Evolutionary conservation across 2,113 vertebrate species (phyloP).

Genomic region (Paralichthys olivaceus): DNA sequence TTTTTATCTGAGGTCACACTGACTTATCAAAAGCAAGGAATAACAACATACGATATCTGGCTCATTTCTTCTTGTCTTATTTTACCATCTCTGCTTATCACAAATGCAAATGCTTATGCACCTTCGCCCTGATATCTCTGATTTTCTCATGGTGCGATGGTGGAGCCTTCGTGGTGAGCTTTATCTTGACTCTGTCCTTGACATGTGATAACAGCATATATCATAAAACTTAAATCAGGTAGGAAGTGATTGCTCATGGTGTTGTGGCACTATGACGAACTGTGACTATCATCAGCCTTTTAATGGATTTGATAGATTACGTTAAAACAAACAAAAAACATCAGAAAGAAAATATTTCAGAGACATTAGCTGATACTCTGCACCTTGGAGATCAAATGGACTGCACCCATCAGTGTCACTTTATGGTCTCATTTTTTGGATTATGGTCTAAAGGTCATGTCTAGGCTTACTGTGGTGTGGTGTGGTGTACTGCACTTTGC

Average conservation of each 20-base stretch:
- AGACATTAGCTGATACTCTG: background rate
- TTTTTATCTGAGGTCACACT: background rate
- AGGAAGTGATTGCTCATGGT: constrained; percentile 3
- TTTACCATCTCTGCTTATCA: constrained; percentile 60
- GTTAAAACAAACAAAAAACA: background rate
- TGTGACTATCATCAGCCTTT: background rate
- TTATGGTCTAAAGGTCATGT: constrained; percentile 20
- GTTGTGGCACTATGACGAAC: background rate
- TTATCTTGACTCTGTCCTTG: constrained; percentile 63
- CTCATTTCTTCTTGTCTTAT: constrained; percentile 41
- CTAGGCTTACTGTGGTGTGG: background rate
- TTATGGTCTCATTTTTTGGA: no score
- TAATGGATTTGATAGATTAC: background rate
- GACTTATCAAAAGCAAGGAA: constrained; percentile 22
- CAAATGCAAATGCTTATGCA: constrained; percentile 7
- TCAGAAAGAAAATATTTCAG: background rate
- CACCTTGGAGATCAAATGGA: background rate
- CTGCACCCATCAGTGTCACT: background rate
- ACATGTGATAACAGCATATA: constrained; percentile 42
- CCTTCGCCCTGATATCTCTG: constrained; percentile 45
- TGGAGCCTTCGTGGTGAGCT: background rate
- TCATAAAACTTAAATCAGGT: constrained; percentile 11
- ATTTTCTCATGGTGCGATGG: background rate
- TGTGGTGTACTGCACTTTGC: background rate
- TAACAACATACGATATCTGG: constrained; percentile 3